Evolutionary conservation across 1,140 invertebrate genomes (phyloP).

Genomic region (Bactericera cockerelli): DNA sequence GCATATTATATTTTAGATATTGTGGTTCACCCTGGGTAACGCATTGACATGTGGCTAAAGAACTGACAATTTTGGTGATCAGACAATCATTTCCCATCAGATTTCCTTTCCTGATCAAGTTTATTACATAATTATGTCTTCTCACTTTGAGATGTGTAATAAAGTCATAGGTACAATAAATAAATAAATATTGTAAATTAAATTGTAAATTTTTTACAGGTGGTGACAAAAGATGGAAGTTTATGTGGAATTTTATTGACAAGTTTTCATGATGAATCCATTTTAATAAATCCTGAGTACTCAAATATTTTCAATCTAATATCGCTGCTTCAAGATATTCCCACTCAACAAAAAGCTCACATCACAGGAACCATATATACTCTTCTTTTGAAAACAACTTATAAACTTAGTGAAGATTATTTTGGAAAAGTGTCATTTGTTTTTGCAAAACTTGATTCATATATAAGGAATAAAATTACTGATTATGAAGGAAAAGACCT

Average conservation of each 20-base stretch:
- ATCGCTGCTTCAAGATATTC: not conserved
- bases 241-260: constrained; percentile 2
- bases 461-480: not conserved
- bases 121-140: no score
- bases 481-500: not conserved
- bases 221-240: constrained; percentile 1
- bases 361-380: not conserved
- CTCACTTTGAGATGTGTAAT: no score
- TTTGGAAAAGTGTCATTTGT: not conserved
- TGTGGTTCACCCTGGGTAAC: no score
- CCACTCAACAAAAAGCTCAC: constrained; percentile 1
- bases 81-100: no score
- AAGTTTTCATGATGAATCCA: constrained; percentile 6
- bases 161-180: not conserved
- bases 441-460: constrained; percentile 4
- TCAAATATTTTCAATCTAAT: not conserved
- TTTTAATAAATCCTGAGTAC: not conserved
- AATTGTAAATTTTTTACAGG: no score
- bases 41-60: no score
- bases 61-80: no score
- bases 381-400: not conserved
- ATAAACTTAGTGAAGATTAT: not conserved
- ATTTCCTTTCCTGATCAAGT: no score
- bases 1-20: no score
- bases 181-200: not conserved